Evolutionary conservation across 2,888 invertebrate genomes (phyloP).

Genomic region (Polydrusus cervinus): DNA sequence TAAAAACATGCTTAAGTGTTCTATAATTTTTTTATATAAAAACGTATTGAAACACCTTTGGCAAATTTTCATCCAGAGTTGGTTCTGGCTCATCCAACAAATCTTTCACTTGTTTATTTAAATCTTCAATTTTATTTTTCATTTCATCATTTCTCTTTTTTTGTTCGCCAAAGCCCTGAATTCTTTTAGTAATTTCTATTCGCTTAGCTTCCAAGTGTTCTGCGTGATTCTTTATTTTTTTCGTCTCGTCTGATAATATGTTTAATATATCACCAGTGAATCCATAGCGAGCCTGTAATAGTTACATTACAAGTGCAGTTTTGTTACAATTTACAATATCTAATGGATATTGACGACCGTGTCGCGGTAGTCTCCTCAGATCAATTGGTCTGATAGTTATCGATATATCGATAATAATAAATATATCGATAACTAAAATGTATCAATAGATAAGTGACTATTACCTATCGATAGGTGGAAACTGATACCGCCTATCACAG

Average conservation of each 20-base stretch:
- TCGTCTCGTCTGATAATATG: not conserved
- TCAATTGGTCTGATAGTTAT: too few relatives aligned
- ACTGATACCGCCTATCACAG: too few relatives aligned
- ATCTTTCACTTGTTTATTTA: conserved; percentile 4
- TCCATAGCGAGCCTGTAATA: conserved; percentile 1
- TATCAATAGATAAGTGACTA: too few relatives aligned
- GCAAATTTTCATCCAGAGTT: not conserved
- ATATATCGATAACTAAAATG: too few relatives aligned
- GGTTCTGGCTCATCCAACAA: not conserved
- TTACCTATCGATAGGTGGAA: too few relatives aligned
- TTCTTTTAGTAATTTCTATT: conserved; percentile 3
- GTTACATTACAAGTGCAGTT: not conserved
- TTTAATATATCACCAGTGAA: conserved; percentile 21
- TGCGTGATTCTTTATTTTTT: not conserved
- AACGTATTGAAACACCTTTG: not conserved
- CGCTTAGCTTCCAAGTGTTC: not conserved
- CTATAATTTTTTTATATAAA: too few relatives aligned
- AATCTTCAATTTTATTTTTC: not conserved
- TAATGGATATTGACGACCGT: too few relatives aligned
- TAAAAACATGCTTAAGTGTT: too few relatives aligned
- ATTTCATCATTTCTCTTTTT: not conserved
- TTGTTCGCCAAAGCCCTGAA: not conserved
- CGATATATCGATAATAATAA: too few relatives aligned
- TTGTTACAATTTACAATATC: too few relatives aligned
- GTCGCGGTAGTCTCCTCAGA: too few relatives aligned